phyloP scores from a whole-genome alignment of 1,140 invertebrate genomes.

The Bombus picipes region DNA sequence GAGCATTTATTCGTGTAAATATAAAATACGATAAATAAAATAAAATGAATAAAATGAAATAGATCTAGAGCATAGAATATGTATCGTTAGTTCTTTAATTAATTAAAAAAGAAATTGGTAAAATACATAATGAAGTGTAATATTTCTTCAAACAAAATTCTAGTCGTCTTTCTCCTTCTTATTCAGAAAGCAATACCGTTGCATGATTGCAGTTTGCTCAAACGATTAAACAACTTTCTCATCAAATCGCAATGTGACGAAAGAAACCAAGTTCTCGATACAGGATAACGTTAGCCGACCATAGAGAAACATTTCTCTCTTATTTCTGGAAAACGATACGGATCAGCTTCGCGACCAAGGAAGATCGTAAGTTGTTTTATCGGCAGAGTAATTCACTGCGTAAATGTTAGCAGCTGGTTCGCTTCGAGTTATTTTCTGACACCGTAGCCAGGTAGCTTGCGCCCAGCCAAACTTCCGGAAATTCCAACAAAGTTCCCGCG shows the following conservation, averaged over 20 bases:
- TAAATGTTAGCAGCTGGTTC: slow-evolving; percentile 14
- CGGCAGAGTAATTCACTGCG: neutral
- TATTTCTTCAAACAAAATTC: too few species aligned
- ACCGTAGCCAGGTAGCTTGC: neutral
- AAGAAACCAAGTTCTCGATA: neutral
- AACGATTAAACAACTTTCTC: too few species aligned
- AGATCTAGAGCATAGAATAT: too few species aligned
- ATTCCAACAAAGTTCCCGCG: neutral
- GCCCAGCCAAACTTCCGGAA: neutral
- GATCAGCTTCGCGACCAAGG: neutral
- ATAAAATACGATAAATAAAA: too few species aligned
- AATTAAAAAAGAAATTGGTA: too few species aligned
- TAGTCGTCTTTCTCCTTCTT: too few species aligned
- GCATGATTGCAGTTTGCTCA: too few species aligned
- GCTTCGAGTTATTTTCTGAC: neutral
- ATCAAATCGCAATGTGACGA: neutral
- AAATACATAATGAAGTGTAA: too few species aligned
- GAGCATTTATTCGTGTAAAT: too few species aligned
- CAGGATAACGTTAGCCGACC: neutral
- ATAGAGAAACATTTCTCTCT: neutral
- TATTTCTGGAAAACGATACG: neutral
- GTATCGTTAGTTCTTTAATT: too few species aligned
- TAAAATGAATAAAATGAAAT: too few species aligned
- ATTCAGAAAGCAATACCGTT: too few species aligned
- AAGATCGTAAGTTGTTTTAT: neutral